Evolutionary conservation across 2,113 vertebrate species (phyloP).

Genomic region (Rhinolophus ferrumequinum): DNA sequence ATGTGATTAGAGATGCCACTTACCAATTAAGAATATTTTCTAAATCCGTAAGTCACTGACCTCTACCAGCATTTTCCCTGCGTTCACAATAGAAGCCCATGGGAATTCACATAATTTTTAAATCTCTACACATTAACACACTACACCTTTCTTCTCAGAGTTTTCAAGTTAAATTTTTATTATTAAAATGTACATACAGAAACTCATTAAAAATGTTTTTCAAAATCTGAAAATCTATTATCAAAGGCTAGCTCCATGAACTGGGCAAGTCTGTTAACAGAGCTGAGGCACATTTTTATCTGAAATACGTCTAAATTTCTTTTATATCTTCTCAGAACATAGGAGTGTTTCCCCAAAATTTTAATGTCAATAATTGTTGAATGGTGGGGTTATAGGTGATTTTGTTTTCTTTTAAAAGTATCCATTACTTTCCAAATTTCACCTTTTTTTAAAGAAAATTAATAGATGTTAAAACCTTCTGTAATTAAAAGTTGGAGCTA

Average conservation of each 20-base stretch:
- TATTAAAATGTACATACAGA: background rate
- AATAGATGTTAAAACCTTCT: background rate
- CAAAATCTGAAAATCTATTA: background rate
- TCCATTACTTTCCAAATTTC: background rate
- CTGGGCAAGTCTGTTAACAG: background rate
- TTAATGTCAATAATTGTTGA: background rate
- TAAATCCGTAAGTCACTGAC: background rate
- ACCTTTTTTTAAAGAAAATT: background rate
- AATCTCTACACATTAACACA: background rate
- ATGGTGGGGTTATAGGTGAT: background rate
- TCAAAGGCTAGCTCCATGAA: background rate
- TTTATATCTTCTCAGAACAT: background rate
- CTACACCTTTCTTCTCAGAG: background rate
- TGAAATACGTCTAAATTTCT: background rate
- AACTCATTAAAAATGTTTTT: constrained; percentile 19
- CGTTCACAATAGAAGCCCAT: background rate
- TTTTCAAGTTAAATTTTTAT: constrained; percentile 38
- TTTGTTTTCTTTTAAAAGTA: background rate
- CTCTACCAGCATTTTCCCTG: background rate
- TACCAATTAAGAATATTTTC: background rate
- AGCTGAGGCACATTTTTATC: background rate
- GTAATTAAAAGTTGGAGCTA: background rate
- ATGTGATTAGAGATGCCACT: background rate
- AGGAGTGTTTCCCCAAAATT: background rate
- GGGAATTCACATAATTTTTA: background rate